These are phyloP conservation scores for Oceanites oceanicus DNA, from an alignment of 2,113 vertebrate species.

Conservation along the genomic window DNA sequence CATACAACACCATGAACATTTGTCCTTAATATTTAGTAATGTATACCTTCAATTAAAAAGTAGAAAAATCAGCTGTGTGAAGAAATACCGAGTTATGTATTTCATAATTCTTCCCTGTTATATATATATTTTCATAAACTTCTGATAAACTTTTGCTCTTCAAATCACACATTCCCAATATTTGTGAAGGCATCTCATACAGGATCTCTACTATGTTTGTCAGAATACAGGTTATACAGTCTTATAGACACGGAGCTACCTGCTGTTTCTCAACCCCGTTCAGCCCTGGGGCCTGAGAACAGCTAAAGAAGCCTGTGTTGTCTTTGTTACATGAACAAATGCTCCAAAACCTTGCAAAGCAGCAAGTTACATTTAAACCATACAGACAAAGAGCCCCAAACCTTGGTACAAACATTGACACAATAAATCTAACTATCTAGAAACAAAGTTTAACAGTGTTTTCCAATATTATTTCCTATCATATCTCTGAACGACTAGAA, in stretches of 20 bases:
- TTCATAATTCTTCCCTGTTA: neutral
- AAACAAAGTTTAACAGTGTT: neutral
- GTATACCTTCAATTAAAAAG: neutral
- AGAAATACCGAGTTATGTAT: neutral
- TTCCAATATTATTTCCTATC: neutral
- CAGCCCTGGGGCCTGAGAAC: neutral
- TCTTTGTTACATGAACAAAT: neutral
- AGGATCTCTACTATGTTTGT: neutral
- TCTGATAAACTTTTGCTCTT: neutral
- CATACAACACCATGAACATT: neutral
- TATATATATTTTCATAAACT: neutral
- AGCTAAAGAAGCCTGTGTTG: neutral
- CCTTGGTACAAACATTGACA: neutral
- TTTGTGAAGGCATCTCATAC: neutral
- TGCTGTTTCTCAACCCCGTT: neutral
- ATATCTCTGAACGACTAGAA: neutral
- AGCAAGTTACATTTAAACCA: neutral
- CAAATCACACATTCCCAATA: neutral
- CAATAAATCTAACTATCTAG: neutral
- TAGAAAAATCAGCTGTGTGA: neutral
- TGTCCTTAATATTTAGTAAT: neutral
- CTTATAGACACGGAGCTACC: fast-evolving
- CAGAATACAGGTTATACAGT: neutral
- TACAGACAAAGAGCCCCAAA: fast-evolving
- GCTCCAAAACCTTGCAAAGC: neutral